Base-by-base conservation (phyloP, 1,140 invertebrate genomes). In the Helicoverpa armigera region DNA sequence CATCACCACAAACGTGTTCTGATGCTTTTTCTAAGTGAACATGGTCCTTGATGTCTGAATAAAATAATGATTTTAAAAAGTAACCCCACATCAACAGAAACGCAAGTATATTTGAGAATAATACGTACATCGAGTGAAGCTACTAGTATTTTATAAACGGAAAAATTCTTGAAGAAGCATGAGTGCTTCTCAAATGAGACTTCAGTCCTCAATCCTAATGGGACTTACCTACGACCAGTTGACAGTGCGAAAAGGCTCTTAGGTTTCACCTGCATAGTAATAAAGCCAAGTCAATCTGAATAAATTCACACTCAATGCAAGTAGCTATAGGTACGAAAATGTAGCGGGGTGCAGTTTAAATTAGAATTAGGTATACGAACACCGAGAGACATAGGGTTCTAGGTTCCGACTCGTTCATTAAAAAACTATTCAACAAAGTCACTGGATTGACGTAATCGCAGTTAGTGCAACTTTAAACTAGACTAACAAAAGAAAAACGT, bases 371-470 rank as follows among this genome's bases (percentile, higher is more conserved):
- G 43, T 23, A 12, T 31, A 43, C 61, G 61, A 65, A 65, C 61
- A 35, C 61, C n/a, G 31, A 9, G 29, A 65, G 31, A 48, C 35
- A 23, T 23, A 1, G 23, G 23, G 23, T 23, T 69, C 18, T 50
- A 18, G 9, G 63, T 67, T 50, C 13, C 12, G 48, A 35, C 35
- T 63, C 60, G 14, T 63, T 63, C 60, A 63, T 63, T 69, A 69
- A 69, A 43, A 69, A 69, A 69, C 65, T 69, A 69, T 69, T 50
- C 65, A 69, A 69, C 16, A 16, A 43, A 50, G 16, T 18, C 58
- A 67, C 18, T 69, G 43, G 65, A 61, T 69, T 50, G 65, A 69
- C 63, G 35, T 67, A 67, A 67, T 67, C 35, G 63, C 35, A 48
- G 35, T 48, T 50, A 4, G 43, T 16, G n/a, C 16, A 61, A 61